A percentile compares a stretch with the other conserved stretches of the same genome.
Evolutionary conservation across 2,113 vertebrate species (phyloP).

Genomic region (Chunga burmeisteri): DNA sequence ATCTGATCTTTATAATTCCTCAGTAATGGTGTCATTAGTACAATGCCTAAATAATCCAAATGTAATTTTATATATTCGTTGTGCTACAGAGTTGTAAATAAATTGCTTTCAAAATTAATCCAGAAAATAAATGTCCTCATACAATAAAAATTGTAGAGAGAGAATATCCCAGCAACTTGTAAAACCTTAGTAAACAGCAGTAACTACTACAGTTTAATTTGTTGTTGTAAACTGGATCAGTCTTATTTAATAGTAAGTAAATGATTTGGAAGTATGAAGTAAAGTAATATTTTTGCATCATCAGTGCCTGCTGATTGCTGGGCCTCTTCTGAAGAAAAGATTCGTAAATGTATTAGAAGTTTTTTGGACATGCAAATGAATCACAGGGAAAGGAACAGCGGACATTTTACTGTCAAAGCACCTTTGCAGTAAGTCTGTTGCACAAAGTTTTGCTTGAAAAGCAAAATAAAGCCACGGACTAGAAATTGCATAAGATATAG

Average conservation of each 20-base stretch:
- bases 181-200: not conserved
- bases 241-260: not conserved
- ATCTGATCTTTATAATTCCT: not conserved
- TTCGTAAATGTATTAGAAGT: not conserved
- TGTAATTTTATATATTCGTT: not conserved
- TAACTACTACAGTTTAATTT: not conserved
- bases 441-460: not conserved
- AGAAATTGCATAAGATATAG: not conserved
- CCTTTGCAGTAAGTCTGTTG: not conserved
- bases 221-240: not conserved
- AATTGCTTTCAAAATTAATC: not conserved
- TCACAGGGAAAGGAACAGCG: not conserved
- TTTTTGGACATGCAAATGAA: not conserved
- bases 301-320: not conserved
- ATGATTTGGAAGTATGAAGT: not conserved
- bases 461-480: not conserved
- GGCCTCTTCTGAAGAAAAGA: not conserved
- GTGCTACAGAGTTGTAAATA: not conserved
- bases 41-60: not conserved
- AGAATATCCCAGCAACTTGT: not conserved
- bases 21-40: not conserved
- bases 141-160: not conserved
- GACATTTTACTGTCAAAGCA: not conserved
- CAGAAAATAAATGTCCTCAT: not conserved
- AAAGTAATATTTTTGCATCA: not conserved